Base-by-base conservation (phyloP, 2,888 invertebrate genomes). In the Drosophila helvetica region DNA sequence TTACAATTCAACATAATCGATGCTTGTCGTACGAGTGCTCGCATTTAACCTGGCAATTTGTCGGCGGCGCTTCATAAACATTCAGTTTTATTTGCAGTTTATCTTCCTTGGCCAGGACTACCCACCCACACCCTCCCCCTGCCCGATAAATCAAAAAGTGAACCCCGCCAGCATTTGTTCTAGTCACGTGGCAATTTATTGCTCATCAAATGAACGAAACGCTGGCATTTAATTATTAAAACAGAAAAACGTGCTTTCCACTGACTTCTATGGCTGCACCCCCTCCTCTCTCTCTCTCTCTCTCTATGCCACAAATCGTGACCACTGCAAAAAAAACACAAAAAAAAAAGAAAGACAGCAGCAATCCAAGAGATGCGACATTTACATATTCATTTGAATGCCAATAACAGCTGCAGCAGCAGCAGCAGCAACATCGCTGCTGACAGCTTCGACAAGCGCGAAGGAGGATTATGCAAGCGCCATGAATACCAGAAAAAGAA, bases 1-100 rank as follows among this genome's bases (percentile, higher is more conserved):
- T 74, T 83, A 80, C 76, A 83, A 79, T 86, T 79, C 81, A 74
- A 82, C 82, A 82, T 84, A 86, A 86, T 88, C 88, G 88, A 86
- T 86, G 83, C 87, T 82, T 82, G 85, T 84, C 78, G 87, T 81
- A 86, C 84, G 84, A 77, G 80, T 38, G 33, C 79, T 86, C 84
- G 83, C 87, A 87, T 82, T 81, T 81, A 83, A 88, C 86, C 80
- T 83, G 78, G 74, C 83, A 81, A 82, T 88, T 88, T 88, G 82
- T 86, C 65, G 57, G 74, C 75, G 75, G 75, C 69, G 75, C 69
- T 77, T 79, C 86, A 84, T 86, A 81, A 81, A 76, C 86, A 81
- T 81, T 80, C 74, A 78, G 70, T 86, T 86, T 78, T 70, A 82
- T 85, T 82, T 80, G 81, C 80, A 86, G 75, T 74, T 83, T 80